Percentiles rank a stretch among this genome's conserved stretches.
These are phyloP conservation scores for Tiphia femorata DNA, from an alignment of 2,888 invertebrate genomes.

Conservation along the genomic window DNA sequence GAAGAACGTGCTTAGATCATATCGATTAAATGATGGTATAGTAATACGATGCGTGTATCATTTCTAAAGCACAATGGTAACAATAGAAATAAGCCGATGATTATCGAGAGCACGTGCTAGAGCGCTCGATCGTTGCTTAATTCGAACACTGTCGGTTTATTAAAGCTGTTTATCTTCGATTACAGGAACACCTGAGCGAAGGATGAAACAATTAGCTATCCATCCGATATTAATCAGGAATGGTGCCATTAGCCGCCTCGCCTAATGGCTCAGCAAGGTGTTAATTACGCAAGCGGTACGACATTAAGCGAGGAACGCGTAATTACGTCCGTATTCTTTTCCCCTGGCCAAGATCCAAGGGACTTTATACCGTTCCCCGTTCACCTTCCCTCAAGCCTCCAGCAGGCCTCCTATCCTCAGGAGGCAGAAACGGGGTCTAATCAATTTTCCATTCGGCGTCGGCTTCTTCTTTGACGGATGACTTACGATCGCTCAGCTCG, in stretches of 20 bases:
- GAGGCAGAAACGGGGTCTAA: constrained; percentile 32
- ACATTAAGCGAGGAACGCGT: constrained; percentile 32
- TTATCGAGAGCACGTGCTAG: too few species aligned
- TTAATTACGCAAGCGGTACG: constrained; percentile 39
- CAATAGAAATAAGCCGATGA: too few species aligned
- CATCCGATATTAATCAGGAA: too few species aligned
- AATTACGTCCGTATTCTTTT: constrained; percentile 19
- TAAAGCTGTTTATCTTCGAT: too few species aligned
- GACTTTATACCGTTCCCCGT: not conserved
- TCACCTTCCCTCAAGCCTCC: constrained; percentile 7
- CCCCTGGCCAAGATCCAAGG: not conserved
- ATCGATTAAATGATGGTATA: too few species aligned
- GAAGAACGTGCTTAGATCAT: too few species aligned
- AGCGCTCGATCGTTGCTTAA: too few species aligned
- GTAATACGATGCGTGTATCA: too few species aligned
- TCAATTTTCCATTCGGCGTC: constrained; percentile 46
- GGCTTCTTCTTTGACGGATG: constrained; percentile 45
- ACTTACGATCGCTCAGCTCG: constrained; percentile 42
- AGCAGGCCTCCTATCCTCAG: constrained; percentile 9
- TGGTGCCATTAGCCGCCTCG: constrained; percentile 3
- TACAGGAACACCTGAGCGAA: too few species aligned
- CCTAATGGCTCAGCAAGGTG: constrained; percentile 13
- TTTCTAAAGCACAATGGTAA: too few species aligned
- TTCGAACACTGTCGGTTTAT: too few species aligned
- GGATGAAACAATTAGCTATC: too few species aligned